Conservation (phyloP, 2,797 vertebrate species). For the Phataginus tricuspis region DNA sequence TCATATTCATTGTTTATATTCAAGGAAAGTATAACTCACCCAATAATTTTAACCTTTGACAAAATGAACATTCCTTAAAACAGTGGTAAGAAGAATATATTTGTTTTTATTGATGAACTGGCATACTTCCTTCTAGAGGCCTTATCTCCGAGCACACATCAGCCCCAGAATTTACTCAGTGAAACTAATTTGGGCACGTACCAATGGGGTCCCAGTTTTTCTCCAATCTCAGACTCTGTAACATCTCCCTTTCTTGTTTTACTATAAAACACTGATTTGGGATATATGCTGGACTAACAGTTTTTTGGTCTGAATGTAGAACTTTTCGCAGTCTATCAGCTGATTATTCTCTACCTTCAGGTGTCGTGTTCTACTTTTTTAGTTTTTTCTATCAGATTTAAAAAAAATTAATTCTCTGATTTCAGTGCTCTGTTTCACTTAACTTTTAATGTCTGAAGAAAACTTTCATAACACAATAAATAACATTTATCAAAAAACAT, state of each 20-base stretch:
- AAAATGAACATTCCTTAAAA: conserved; percentile 54
- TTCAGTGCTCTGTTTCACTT: not conserved
- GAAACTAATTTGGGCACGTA: not conserved
- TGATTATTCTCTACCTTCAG: not conserved
- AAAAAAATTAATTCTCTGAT: conserved; percentile 6
- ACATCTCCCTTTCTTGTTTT: not conserved
- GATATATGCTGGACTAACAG: not conserved
- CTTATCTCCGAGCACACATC: not conserved
- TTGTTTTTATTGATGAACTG: conserved; percentile 3
- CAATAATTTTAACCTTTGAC: conserved; percentile 27
- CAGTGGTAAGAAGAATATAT: not conserved
- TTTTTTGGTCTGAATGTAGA: not conserved
- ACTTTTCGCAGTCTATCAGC: not conserved
- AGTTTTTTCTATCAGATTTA: not conserved
- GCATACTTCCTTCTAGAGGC: not conserved
- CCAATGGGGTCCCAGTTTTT: not conserved
- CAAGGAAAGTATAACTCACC: conserved; percentile 31
- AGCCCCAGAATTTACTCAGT: not conserved
- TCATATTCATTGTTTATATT: conserved; percentile 47
- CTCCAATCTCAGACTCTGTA: not conserved
- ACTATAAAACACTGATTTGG: not conserved
- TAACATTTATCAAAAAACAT: not conserved
- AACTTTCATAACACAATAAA: not conserved
- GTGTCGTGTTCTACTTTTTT: not conserved
- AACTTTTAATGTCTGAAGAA: not conserved